A percentile compares a stretch with the other conserved stretches of the same genome.
phyloP scores from a whole-genome alignment of 1,140 invertebrate species.

The Coenobita brevimanus region DNA sequence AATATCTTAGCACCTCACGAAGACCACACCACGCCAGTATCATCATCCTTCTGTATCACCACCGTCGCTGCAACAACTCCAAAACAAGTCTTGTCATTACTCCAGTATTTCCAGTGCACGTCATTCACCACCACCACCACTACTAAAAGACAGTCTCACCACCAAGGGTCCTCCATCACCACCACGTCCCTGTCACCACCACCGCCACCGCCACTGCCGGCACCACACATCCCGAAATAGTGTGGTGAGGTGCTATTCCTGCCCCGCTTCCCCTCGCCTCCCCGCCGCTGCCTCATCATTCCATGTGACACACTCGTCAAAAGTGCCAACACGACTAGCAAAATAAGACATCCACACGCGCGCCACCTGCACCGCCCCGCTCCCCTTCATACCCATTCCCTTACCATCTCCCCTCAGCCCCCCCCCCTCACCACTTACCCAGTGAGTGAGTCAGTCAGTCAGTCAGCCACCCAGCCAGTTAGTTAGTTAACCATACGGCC shows the following conservation, averaged over 20 bases:
- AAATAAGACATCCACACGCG: constrained; percentile 39
- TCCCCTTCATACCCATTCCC: not conserved
- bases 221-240: constrained; percentile 11
- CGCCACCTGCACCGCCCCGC: constrained; percentile 31
- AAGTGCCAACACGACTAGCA: constrained; percentile 52
- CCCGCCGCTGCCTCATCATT: constrained; percentile 41
- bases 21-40: too few relatives aligned
- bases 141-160: too few relatives aligned
- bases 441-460: not conserved
- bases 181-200: not conserved
- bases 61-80: too few relatives aligned
- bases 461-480: too few relatives aligned
- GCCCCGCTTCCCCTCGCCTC: not conserved
- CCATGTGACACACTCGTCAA: constrained; percentile 60
- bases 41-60: too few relatives aligned
- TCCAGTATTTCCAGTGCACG: too few relatives aligned
- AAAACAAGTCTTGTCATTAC: too few relatives aligned
- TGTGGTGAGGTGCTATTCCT: constrained; percentile 35
- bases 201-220: not conserved
- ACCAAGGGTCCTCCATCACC: not conserved
- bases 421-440: not conserved
- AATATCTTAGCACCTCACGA: too few relatives aligned
- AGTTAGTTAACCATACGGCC: too few relatives aligned
- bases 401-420: not conserved
- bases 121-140: too few relatives aligned